These are phyloP conservation scores for Platorchestia sp. DNA, from an alignment of 1,140 invertebrate genomes.

Conservation along the genomic window DNA sequence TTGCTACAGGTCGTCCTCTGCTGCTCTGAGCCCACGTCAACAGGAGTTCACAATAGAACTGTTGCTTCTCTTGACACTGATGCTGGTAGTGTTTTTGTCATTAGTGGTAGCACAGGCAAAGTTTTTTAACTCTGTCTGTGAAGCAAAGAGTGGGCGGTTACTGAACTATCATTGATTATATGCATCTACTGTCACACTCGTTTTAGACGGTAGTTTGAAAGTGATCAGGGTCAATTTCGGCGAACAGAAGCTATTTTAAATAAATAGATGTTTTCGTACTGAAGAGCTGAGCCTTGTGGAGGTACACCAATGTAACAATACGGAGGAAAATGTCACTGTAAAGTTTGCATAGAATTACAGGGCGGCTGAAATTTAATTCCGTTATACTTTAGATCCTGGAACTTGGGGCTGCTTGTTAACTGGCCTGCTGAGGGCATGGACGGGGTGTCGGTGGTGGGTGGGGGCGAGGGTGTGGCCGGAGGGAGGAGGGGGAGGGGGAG, in stretches of 20 bases:
- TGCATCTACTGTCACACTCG: no score
- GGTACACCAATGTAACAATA: neutral
- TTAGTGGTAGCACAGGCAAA: neutral
- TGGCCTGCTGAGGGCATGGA: conserved; percentile 56
- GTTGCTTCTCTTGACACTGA: conserved; percentile 25
- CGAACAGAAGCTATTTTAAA: no score
- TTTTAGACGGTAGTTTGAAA: neutral
- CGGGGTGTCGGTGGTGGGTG: conserved; percentile 56
- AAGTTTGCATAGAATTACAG: neutral
- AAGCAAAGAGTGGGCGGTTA: conserved; percentile 58
- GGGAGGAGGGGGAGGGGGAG: conserved; percentile 14
- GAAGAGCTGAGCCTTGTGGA: neutral
- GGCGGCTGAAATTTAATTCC: neutral
- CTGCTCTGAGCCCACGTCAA: no score
- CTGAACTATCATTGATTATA: no score
- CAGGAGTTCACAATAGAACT: neutral
- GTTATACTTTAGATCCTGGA: conserved; percentile 66
- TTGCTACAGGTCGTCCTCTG: no score
- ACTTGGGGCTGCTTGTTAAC: conserved; percentile 58
- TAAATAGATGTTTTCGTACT: neutral
- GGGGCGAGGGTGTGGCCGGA: conserved; percentile 43
- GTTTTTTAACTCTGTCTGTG: neutral
- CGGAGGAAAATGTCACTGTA: neutral
- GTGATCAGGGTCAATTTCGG: neutral
- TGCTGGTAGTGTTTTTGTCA: neutral